Percentiles rank a stretch among this genome's conserved stretches.
phyloP scores from a whole-genome alignment of 1,140 invertebrate species.

The Drosophila navojoa region DNA sequence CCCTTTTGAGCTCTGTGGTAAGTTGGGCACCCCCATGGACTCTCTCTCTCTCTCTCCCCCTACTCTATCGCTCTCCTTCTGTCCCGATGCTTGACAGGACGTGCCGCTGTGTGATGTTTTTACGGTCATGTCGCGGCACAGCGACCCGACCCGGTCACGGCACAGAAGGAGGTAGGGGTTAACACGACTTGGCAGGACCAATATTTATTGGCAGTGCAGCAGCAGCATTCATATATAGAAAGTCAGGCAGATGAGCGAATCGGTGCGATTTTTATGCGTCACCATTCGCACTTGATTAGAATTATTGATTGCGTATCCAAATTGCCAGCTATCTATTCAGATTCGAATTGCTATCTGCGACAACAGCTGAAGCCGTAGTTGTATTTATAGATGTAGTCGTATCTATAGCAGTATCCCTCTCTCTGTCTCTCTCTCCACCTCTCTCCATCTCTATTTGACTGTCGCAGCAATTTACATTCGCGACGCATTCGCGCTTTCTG shows the following conservation, averaged over 20 bases:
- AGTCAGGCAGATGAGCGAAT: slow-evolving; percentile 42
- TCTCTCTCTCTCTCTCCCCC: slow-evolving; percentile 8
- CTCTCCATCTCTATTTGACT: slow-evolving; percentile 10
- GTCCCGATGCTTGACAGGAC: slow-evolving; percentile 18
- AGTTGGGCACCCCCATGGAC: slow-evolving; percentile 44
- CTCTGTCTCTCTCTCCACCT: too few species aligned
- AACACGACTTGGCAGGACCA: slow-evolving; percentile 25
- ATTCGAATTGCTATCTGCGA: slow-evolving; percentile 14
- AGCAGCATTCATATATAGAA: slow-evolving; percentile 33
- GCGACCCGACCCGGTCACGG: slow-evolving; percentile 16
- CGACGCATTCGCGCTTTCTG: slow-evolving; percentile 11
- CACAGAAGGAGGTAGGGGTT: slow-evolving; percentile 9
- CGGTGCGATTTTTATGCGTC: slow-evolving; percentile 62
- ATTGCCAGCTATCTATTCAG: slow-evolving; percentile 65
- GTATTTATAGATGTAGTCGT: not conserved
- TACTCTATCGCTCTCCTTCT: not conserved
- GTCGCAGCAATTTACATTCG: slow-evolving; percentile 11
- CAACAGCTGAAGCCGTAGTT: slow-evolving; percentile 10
- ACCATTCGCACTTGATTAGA: slow-evolving; percentile 79
- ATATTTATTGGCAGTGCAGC: slow-evolving; percentile 65
- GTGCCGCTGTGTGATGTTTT: slow-evolving; percentile 58
- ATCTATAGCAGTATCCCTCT: too few species aligned
- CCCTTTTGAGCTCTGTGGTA: slow-evolving; percentile 47
- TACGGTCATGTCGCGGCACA: slow-evolving; percentile 60
- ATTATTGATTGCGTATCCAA: slow-evolving; percentile 80